Evolutionary conservation across 2,888 invertebrate genomes (phyloP).

Genomic region (Metacarcinus magister): DNA sequence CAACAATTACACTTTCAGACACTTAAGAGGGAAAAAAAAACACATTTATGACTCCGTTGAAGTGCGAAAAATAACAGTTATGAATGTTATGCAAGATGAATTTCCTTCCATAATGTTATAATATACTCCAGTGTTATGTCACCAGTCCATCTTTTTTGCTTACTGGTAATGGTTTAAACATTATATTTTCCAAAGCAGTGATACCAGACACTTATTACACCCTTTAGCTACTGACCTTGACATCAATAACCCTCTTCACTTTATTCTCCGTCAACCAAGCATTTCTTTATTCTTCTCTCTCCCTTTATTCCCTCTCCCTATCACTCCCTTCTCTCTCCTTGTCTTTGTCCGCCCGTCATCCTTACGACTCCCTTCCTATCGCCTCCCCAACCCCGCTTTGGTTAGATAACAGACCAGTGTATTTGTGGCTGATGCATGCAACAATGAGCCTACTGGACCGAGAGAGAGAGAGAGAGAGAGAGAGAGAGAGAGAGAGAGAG

Average conservation of each 20-base stretch:
- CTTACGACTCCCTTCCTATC: not conserved
- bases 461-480: slow-evolving; percentile 26
- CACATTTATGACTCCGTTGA: too few species aligned
- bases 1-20: too few species aligned
- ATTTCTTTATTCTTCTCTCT: too few species aligned
- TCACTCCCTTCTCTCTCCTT: not conserved
- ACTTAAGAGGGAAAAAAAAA: too few species aligned
- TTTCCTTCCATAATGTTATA: not conserved
- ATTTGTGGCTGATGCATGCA: not conserved
- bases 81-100: too few species aligned
- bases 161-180: not conserved
- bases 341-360: not conserved
- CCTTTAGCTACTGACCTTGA: too few species aligned
- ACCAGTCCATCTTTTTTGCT: not conserved
- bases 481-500: slow-evolving; percentile 21
- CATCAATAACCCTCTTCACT: too few species aligned
- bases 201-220: not conserved
- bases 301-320: not conserved
- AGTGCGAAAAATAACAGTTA: too few species aligned
- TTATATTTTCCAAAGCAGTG: not conserved
- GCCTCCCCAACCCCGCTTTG: not conserved
- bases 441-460: not conserved
- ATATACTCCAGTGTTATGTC: not conserved
- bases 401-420: not conserved
- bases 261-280: too few species aligned